These are phyloP conservation scores for Beris morrisii DNA, from an alignment of 2,888 invertebrate species.

Conservation along the genomic window DNA sequence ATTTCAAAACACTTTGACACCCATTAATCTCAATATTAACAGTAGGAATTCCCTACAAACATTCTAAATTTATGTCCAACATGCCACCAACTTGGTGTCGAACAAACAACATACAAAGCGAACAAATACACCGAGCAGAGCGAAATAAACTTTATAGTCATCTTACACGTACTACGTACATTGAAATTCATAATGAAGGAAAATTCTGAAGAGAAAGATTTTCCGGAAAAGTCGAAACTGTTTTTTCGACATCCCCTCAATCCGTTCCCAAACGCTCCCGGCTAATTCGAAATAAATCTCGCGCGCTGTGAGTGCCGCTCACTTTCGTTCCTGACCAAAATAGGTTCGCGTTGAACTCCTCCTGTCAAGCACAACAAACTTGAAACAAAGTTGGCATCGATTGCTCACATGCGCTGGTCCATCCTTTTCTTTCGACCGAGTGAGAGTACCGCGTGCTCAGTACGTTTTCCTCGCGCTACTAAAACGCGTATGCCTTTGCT, in stretches of 20 bases:
- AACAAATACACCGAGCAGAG: too few relatives aligned
- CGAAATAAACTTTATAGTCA: too few relatives aligned
- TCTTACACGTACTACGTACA: too few relatives aligned
- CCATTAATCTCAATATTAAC: too few relatives aligned
- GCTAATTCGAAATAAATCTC: too few relatives aligned
- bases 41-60: too few relatives aligned
- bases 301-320: background rate
- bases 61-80: too few relatives aligned
- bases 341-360: conserved; percentile 23
- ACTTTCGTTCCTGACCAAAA: conserved; percentile 30
- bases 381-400: conserved; percentile 31
- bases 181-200: too few relatives aligned
- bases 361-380: conserved; percentile 19
- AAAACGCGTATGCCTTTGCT: too few relatives aligned
- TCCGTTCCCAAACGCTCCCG: background rate
- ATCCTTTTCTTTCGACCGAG: background rate
- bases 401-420: conserved; percentile 18
- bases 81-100: too few relatives aligned
- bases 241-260: background rate
- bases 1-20: background rate
- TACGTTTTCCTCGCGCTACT: background rate
- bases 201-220: conserved; percentile 1
- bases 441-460: conserved; percentile 7
- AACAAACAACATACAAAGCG: too few relatives aligned
- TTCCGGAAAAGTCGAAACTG: conserved; percentile 8